Percentiles rank a stretch among this genome's conserved stretches.
Conservation (phyloP, 2,888 invertebrate species). For the Yponomeuta sedellus region DNA sequence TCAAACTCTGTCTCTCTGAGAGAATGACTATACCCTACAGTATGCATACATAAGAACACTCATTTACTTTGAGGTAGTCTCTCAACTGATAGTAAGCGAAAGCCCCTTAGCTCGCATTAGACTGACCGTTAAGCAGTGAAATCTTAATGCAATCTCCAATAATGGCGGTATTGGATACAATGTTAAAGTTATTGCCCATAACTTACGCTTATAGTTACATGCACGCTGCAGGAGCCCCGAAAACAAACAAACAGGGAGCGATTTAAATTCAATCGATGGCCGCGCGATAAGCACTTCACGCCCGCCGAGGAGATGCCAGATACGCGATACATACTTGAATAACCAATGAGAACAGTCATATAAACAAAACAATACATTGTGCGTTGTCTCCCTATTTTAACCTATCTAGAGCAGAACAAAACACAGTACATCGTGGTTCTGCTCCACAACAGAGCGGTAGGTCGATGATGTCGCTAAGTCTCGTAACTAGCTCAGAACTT, state of each 20-base stretch:
- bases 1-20: no score
- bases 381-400: no score
- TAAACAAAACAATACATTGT: neutral
- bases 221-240: neutral
- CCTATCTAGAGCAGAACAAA: no score
- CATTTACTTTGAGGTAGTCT: no score
- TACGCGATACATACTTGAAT: neutral
- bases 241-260: neutral
- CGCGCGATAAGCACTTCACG: neutral
- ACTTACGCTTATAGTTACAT: neutral
- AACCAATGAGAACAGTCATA: neutral
- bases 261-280: slow-evolving; percentile 1
- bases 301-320: neutral
- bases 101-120: neutral
- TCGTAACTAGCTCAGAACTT: no score
- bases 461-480: no score
- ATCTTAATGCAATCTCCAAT: neutral
- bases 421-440: no score
- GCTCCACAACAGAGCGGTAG: no score
- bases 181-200: slow-evolving; percentile 1
- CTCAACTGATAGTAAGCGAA: no score
- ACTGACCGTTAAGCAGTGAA: neutral
- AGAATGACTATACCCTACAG: no score
- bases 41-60: no score
- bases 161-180: neutral